Conservation (phyloP, 2,113 vertebrate species). For the Mus pahari region DNA sequence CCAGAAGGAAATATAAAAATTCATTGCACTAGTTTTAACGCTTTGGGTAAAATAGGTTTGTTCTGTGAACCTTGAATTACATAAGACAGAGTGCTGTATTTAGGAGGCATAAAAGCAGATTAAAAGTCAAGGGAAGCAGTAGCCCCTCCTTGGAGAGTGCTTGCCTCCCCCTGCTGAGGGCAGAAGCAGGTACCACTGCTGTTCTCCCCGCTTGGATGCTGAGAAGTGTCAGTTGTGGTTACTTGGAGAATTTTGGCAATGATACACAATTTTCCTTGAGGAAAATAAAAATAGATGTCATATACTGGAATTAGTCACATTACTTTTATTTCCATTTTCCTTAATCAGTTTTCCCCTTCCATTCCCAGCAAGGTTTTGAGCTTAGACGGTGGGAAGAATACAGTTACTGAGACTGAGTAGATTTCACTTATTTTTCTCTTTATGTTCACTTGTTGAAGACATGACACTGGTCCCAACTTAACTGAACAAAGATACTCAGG, state of each 20-base stretch:
- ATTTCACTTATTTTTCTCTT: conserved; percentile 49
- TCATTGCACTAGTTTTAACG: conserved; percentile 73
- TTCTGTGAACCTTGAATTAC: conserved; percentile 37
- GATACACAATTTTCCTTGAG: conserved; percentile 71
- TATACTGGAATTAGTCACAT: conserved; percentile 58
- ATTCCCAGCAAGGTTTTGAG: background rate
- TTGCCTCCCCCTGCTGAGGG: conserved; percentile 69
- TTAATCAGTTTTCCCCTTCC: conserved; percentile 69
- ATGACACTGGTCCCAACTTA: background rate
- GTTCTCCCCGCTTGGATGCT: conserved; percentile 32
- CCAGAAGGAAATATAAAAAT: conserved; percentile 70
- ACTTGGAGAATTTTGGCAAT: conserved; percentile 58
- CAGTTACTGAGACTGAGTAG: conserved; percentile 25
- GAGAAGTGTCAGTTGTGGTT: conserved; percentile 61
- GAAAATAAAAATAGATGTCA: conserved; percentile 68
- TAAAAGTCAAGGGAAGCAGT: conserved; percentile 52
- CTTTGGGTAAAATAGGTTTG: conserved; percentile 68
- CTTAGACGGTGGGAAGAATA: conserved; percentile 5
- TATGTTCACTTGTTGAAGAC: conserved; percentile 1
- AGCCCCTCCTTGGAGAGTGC: conserved; percentile 57
- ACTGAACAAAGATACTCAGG: conserved; percentile 28
- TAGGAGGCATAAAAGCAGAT: conserved; percentile 64
- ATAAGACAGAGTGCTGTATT: conserved; percentile 65
- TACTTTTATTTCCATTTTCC: conserved; percentile 64
- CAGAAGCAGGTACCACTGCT: conserved; percentile 37